Conservation (phyloP, 2,888 invertebrate species). For the Luperina nickerlii region DNA sequence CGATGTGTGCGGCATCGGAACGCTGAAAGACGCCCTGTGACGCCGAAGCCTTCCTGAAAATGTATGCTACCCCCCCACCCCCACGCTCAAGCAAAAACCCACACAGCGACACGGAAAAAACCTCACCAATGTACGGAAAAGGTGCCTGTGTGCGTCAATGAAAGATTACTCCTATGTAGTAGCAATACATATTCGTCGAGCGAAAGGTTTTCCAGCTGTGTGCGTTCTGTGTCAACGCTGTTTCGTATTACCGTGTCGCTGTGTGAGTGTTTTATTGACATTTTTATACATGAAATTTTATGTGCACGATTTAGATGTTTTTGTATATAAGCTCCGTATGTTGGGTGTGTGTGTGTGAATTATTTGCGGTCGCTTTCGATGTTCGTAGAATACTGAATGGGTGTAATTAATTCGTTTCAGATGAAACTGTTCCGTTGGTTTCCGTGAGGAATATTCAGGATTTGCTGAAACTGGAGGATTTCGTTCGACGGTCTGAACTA, state of each 20-base stretch:
- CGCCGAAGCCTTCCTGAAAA: slow-evolving; percentile 88
- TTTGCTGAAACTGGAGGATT: slow-evolving; percentile 50
- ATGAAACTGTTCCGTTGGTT: slow-evolving; percentile 73
- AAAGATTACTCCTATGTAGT: slow-evolving; percentile 85
- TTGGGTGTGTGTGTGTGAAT: slow-evolving; percentile 76
- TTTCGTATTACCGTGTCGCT: slow-evolving; percentile 64
- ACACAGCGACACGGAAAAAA: slow-evolving; percentile 81
- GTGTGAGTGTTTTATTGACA: slow-evolving; percentile 87
- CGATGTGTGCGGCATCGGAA: slow-evolving; percentile 89
- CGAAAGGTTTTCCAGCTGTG: slow-evolving; percentile 76
- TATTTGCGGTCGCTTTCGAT: slow-evolving; percentile 84
- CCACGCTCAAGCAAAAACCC: slow-evolving; percentile 72
- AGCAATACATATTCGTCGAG: slow-evolving; percentile 80
- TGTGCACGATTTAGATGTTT: slow-evolving; percentile 85
- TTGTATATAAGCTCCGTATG: slow-evolving; percentile 71
- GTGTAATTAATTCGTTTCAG: slow-evolving; percentile 87
- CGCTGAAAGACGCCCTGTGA: slow-evolving; percentile 90
- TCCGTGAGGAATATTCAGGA: slow-evolving; percentile 64
- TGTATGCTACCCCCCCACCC: slow-evolving; percentile 81
- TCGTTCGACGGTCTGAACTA: slow-evolving; percentile 51
- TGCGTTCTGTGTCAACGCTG: slow-evolving; percentile 69
- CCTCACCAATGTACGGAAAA: slow-evolving; percentile 77
- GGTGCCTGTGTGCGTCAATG: slow-evolving; percentile 78
- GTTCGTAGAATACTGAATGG: slow-evolving; percentile 85
- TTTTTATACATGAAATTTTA: slow-evolving; percentile 89